Evolutionary conservation across 2,888 invertebrate species (phyloP).

Genomic region (Callyntrura guangdongensis): DNA sequence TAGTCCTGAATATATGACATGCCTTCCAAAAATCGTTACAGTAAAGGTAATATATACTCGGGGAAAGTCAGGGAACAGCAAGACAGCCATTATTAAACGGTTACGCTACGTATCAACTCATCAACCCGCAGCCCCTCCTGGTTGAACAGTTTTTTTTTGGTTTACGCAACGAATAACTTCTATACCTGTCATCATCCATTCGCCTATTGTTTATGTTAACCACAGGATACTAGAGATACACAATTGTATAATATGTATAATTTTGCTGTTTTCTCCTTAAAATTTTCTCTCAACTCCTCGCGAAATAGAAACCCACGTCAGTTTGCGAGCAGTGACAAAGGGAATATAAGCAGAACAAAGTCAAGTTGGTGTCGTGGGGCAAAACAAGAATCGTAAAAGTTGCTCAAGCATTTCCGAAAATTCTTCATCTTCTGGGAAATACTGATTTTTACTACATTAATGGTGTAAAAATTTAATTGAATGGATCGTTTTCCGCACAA

Average conservation of each 20-base stretch:
- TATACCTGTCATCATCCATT: neutral
- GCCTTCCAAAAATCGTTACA: neutral
- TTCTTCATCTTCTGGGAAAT: conserved; percentile 4
- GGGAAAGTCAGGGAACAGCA: conserved; percentile 24
- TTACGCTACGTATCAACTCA: neutral
- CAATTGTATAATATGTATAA: neutral
- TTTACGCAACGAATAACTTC: neutral
- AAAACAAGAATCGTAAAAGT: neutral
- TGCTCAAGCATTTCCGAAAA: neutral
- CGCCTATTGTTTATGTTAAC: neutral
- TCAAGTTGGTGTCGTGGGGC: neutral
- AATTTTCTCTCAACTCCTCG: neutral
- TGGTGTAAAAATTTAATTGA: conserved; percentile 19
- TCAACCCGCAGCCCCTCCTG: too few species aligned
- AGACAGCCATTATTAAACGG: neutral
- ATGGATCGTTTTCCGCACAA: conserved; percentile 84
- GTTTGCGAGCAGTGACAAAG: neutral
- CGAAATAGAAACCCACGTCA: conserved; percentile 40
- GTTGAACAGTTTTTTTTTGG: too few species aligned
- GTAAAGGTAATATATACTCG: neutral
- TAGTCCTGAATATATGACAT: conserved; percentile 20
- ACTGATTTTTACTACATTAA: conserved; percentile 2
- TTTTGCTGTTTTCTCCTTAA: neutral
- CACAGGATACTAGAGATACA: neutral
- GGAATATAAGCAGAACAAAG: neutral